Base-by-base conservation (phyloP, 2,888 invertebrate genomes). In the Salpingus planirostris region DNA sequence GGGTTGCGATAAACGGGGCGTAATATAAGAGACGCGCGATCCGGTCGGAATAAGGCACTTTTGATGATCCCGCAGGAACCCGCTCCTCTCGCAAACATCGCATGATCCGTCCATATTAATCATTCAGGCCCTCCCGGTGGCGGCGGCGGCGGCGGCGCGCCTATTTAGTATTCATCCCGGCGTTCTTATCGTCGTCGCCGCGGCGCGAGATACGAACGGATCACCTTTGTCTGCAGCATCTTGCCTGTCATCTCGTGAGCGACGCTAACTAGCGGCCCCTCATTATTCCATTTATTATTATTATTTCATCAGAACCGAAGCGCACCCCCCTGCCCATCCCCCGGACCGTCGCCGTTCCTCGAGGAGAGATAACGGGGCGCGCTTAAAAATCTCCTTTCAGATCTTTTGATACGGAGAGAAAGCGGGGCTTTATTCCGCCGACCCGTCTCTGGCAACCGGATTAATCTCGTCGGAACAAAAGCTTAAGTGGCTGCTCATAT, bases 131-230 rank as follows among this genome's bases (percentile, higher is more conserved):
- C 49, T n/a, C n/a, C n/a, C n/a, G n/a, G n/a, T n/a, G n/a, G n/a
- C n/a, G n/a, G n/a, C n/a, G n/a, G n/a, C n/a, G n/a, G n/a, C n/a
- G n/a, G n/a, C 47, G 44, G 44, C 46, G 50, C 43, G 43, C 46
- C 50, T 54, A 52, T 55, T 57, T 57, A 55, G 55, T 50, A 57
- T 57, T 56, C 56, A 56, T 54, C 57, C 47, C 46, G 46, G 40
- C 49, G 44, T 51, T 40, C 52, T 52, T 52, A 52, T 56, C 55
- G 40, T 38, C 41, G 41, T 36, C 40, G 38, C 42, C 29, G 33
- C 37, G 29, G 33, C 37, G 34, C 36, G 32, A 38, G 32, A 26
- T 36, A 33, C 30, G 24, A 32, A 31, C 29, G 37, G 41, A 46
- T 46, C 46, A 51, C 50, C 46, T 52, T 52, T 51, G 51, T 49